phyloP scores from a whole-genome alignment of 2,113 vertebrate genomes.

The Sebastes fasciatus region DNA sequence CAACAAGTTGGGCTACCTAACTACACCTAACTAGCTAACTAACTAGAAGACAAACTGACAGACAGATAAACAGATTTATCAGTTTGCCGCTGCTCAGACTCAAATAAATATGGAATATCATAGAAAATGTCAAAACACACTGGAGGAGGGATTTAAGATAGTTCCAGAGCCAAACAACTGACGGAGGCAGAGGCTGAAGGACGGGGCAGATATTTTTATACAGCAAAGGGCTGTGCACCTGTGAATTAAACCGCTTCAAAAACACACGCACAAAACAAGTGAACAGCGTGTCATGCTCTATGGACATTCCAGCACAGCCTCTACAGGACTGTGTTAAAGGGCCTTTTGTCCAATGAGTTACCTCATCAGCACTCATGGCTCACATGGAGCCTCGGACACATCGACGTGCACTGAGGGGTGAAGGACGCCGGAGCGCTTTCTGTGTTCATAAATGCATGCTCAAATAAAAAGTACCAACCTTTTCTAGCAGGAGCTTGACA shows the following conservation, averaged over 20 bases:
- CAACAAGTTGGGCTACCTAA: too few relatives aligned
- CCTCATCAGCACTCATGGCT: conserved; percentile 70
- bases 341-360: conserved; percentile 67
- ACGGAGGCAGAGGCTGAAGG: not conserved
- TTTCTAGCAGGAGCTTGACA: conserved; percentile 95
- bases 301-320: conserved; percentile 75
- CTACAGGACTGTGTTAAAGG: conserved; percentile 47
- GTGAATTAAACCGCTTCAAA: conserved; percentile 43
- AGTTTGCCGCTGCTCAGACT: too few relatives aligned
- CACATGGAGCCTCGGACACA: conserved; percentile 35
- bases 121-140: too few relatives aligned
- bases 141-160: not conserved
- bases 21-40: too few relatives aligned
- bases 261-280: conserved; percentile 43
- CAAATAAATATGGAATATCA: too few relatives aligned
- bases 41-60: too few relatives aligned
- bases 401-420: conserved; percentile 23
- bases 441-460: not conserved
- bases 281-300: conserved; percentile 29
- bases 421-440: conserved; percentile 19
- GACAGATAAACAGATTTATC: too few relatives aligned
- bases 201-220: not conserved
- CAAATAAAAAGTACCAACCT: conserved; percentile 84
- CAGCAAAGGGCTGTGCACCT: not conserved
- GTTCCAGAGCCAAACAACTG: conserved; percentile 24